Evolutionary conservation across 92 coral and sea anemone species (phyloP).

Genomic region (Scolanthus callimorphus): DNA sequence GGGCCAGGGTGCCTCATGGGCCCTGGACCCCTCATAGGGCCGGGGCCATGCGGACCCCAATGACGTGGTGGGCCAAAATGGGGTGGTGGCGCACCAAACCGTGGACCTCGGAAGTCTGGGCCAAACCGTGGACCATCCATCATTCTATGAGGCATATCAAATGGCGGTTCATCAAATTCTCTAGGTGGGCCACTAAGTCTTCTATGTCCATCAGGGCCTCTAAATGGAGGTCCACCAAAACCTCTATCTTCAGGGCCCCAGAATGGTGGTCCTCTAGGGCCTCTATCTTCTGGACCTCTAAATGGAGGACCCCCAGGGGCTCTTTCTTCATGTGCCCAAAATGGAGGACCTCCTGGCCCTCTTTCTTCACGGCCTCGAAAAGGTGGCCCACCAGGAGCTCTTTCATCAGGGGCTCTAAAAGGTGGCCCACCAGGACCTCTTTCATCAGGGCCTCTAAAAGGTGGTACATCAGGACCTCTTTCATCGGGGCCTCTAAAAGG

Average conservation of each 20-base stretch:
- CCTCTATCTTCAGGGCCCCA: slow-evolving; percentile 17
- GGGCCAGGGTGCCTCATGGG: slow-evolving; percentile 46
- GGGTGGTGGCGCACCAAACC: slow-evolving; percentile 8
- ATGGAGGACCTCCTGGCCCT: slow-evolving; percentile 25
- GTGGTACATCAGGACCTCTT: slow-evolving; percentile 30
- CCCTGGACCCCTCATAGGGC: slow-evolving; percentile 63
- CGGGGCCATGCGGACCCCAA: slow-evolving; percentile 76
- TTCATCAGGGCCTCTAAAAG: slow-evolving; percentile 28
- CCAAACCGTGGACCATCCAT: slow-evolving; percentile 9
- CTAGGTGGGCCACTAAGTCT: slow-evolving; percentile 32
- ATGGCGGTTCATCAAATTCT: slow-evolving; percentile 58
- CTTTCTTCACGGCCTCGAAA: slow-evolving; percentile 18
- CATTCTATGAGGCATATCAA: slow-evolving; percentile 2
- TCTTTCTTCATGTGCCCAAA: slow-evolving; percentile 31
- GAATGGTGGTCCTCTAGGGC: slow-evolving; percentile 8
- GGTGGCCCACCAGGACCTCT: slow-evolving; percentile 45
- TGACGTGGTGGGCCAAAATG: slow-evolving; percentile 53
- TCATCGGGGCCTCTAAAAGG: slow-evolving; percentile 22
- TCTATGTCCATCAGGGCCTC: slow-evolving; percentile 12
- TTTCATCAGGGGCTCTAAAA: slow-evolving; percentile 6
- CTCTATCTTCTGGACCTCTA: neutral
- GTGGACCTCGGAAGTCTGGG: slow-evolving; percentile 19
- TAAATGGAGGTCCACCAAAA: slow-evolving; percentile 12
- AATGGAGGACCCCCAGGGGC: slow-evolving; percentile 59
- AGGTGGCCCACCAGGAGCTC: slow-evolving; percentile 51